Evolutionary conservation across 2,113 vertebrate species (phyloP).

Genomic region (Gambusia affinis): DNA sequence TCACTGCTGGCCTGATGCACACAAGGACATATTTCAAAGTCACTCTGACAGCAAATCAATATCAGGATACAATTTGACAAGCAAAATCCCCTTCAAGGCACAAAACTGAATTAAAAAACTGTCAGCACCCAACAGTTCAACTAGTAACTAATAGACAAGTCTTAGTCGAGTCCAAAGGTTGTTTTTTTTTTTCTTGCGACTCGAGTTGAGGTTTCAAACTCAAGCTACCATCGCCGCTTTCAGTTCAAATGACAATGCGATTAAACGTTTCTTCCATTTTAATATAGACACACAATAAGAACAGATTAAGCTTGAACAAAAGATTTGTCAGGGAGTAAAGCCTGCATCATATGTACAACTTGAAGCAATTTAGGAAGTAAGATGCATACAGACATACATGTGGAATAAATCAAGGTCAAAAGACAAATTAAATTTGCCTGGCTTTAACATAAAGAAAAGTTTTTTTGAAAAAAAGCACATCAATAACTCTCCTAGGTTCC

Average conservation of each 20-base stretch:
- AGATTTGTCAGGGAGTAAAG: background rate
- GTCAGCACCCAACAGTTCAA: background rate
- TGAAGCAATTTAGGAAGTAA: constrained; percentile 22
- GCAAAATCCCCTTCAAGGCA: constrained; percentile 26
- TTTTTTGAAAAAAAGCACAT: constrained; percentile 4
- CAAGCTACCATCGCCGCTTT: no score
- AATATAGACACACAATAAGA: background rate
- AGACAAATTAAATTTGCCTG: constrained; percentile 32
- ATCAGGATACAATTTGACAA: constrained; percentile 40
- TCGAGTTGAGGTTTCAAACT: no score
- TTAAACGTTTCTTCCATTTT: no score
- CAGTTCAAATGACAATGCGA: no score
- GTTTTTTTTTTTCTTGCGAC: no score
- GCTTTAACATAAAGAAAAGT: constrained; percentile 23
- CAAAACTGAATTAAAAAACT: constrained; percentile 28
- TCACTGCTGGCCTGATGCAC: constrained; percentile 21
- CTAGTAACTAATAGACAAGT: background rate
- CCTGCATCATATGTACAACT: background rate
- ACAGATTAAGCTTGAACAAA: background rate
- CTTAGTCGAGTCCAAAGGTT: no score
- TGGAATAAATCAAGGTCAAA: constrained; percentile 56
- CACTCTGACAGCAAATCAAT: constrained; percentile 45
- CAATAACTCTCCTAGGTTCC: constrained; percentile 7
- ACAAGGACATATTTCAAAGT: constrained; percentile 50
- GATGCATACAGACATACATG: constrained; percentile 32